Base-by-base conservation (phyloP, 2,113 vertebrate genomes). In the Dendropsophus ebraccatus region DNA sequence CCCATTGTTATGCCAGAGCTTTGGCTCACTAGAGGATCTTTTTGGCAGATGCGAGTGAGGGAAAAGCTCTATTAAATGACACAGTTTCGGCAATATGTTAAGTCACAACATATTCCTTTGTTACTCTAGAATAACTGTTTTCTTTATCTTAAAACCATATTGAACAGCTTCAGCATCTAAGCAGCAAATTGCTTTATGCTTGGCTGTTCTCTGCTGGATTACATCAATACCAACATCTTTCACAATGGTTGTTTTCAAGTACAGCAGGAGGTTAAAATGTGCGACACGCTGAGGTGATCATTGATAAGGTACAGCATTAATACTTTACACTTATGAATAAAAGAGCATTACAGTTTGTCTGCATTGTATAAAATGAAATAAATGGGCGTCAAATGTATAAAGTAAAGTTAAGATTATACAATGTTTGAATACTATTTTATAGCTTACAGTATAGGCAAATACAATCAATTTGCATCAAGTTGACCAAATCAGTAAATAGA, bases 161-260 rank as follows among this genome's bases (percentile, higher is more conserved):
- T 69, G 30, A 69, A 69, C 32, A 69, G 65, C 65, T 69, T 69
- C 9, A 69, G 65, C 30, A 35, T 69, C 65, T 69, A 69, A 69
- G 32, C 32, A 35, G 32, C 17, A 69, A 69, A 35, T 69, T 35
- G 30, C 16, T 69, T 69, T 35, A 37, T 69, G 65, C 65, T 69
- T 69, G 65, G 65, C 30, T 69, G 65, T 69, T 17, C 65, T 69
- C 65, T 32, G 65, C 32, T 69, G 65, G 30, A 69, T 69, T 32
- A 1, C 65, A 69, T 69, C 65, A 69, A 69, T 69, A 69, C 17
- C 65, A 35, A 37, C 30, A 69, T 69, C 65, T 69, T 69, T 69
- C 32, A 69, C 65, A 69, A 37, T 37, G 17, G 65, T 35, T 69
- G 65, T 37, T 69, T 37, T 69, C 30, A 35, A 35, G 65, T 69